A percentile compares a stretch with the other conserved stretches of the same genome.
Evolutionary conservation across 2,797 vertebrate species (phyloP).

Genomic region (Crax fasciolata): DNA sequence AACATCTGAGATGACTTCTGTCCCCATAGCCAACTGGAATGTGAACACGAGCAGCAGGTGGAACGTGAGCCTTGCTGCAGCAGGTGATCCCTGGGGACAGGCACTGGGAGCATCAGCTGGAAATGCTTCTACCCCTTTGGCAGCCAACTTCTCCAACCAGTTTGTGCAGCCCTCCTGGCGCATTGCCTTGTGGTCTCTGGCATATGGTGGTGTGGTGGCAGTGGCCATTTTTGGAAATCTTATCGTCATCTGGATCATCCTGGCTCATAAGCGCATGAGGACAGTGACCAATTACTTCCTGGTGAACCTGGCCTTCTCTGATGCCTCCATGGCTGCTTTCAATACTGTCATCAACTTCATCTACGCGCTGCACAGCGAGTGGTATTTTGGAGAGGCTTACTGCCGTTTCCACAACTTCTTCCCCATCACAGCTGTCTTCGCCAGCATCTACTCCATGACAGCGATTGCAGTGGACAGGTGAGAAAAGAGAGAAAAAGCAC

Average conservation of each 20-base stretch:
- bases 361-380: slow-evolving; percentile 92
- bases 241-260: slow-evolving; percentile 94
- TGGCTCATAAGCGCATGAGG: slow-evolving; percentile 95
- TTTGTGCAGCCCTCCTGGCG: slow-evolving; percentile 94
- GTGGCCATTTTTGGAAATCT: slow-evolving; percentile 93
- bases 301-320: slow-evolving; percentile 93
- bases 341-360: slow-evolving; percentile 95
- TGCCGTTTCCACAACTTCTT: slow-evolving; percentile 98
- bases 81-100: background rate
- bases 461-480: slow-evolving; percentile 95
- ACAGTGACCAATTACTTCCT: slow-evolving; percentile 96
- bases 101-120: background rate
- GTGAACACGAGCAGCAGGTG: slow-evolving; percentile 21
- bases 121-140: slow-evolving; percentile 15
- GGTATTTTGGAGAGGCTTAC: slow-evolving; percentile 95
- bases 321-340: slow-evolving; percentile 93
- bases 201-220: slow-evolving; percentile 89
- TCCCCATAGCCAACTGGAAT: slow-evolving; percentile 9
- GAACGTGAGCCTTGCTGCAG: slow-evolving; percentile 20
- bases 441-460: slow-evolving; percentile 98
- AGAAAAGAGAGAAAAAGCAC: slow-evolving; percentile 32
- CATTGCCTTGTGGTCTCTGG: slow-evolving; percentile 92
- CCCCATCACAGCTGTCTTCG: slow-evolving; percentile 93
- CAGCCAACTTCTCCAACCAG: slow-evolving; percentile 87
- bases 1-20: slow-evolving; percentile 49